Conservation (phyloP, 2,888 invertebrate species). For the Ophion obscuratus region DNA sequence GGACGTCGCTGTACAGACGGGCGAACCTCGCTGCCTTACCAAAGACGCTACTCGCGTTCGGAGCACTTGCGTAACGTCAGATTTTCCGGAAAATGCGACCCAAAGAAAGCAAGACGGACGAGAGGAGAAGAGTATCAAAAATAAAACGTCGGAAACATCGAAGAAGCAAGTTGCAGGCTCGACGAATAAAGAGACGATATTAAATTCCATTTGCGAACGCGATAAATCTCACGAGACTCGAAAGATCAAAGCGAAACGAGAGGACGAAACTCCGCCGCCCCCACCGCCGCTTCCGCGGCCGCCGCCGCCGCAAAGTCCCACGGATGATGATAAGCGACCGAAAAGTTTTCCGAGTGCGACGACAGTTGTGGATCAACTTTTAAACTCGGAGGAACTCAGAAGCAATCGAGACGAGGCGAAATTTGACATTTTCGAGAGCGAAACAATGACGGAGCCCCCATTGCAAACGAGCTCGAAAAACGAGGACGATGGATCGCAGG, state of each 20-base stretch:
- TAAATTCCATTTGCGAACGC: not conserved
- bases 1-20: conserved; percentile 76
- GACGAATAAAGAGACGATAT: not conserved
- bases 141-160: not conserved
- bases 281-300: not conserved
- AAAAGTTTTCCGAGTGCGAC: not conserved
- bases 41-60: conserved; percentile 55
- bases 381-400: not conserved
- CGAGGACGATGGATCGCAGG: conserved; percentile 76
- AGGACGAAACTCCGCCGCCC: not conserved
- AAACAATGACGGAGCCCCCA: conserved; percentile 26
- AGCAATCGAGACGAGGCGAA: not conserved
- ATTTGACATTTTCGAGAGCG: conserved; percentile 62
- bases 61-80: conserved; percentile 65
- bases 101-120: not conserved
- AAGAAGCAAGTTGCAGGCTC: not conserved
- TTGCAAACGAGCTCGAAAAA: conserved; percentile 39
- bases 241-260: conserved; percentile 21
- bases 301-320: conserved; percentile 2
- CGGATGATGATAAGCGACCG: conserved; percentile 5
- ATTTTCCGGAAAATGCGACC: conserved; percentile 54
- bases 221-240: not conserved
- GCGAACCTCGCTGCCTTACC: conserved; percentile 39
- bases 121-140: conserved; percentile 36
- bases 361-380: not conserved